Evolutionary conservation across 2,888 invertebrate genomes (phyloP).

Genomic region (Monoplex corrugatus): DNA sequence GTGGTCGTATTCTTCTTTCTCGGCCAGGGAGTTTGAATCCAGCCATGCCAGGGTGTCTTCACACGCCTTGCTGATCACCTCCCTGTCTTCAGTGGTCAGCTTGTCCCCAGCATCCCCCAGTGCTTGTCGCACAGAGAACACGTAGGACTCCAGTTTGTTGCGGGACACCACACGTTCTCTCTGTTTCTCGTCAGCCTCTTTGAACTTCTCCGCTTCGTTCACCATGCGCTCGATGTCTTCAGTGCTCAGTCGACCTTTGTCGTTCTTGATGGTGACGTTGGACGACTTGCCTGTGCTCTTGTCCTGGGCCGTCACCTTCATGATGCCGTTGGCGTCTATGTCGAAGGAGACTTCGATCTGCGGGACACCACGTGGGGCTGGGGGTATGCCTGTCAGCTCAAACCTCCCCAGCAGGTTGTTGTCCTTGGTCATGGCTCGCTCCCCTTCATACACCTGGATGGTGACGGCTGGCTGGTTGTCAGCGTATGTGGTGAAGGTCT

Average conservation of each 20-base stretch:
- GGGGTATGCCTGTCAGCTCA: conserved; percentile 78
- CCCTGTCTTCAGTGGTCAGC: conserved; percentile 87
- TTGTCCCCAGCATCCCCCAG: conserved; percentile 83
- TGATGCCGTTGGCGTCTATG: conserved; percentile 93
- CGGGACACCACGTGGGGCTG: conserved; percentile 79
- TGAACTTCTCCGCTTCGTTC: conserved; percentile 76
- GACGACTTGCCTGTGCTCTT: conserved; percentile 90
- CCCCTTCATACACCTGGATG: conserved; percentile 91
- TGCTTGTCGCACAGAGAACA: conserved; percentile 83
- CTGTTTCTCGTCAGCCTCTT: conserved; percentile 78
- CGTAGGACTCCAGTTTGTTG: conserved; percentile 72
- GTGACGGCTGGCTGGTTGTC: conserved; percentile 86
- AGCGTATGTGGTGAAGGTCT: conserved; percentile 91
- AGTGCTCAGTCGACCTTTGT: conserved; percentile 91
- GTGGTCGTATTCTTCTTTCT: conserved; percentile 88
- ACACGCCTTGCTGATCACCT: conserved; percentile 83
- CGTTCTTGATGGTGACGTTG: conserved; percentile 92
- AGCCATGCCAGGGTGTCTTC: conserved; percentile 89
- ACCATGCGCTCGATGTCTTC: conserved; percentile 90
- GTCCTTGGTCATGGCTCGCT: conserved; percentile 97
- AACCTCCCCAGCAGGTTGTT: conserved; percentile 86
- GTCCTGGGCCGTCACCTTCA: conserved; percentile 84
- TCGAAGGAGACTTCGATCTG: conserved; percentile 88
- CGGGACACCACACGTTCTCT: conserved; percentile 70
- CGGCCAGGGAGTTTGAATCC: conserved; percentile 90